phyloP scores from a whole-genome alignment of 2,113 vertebrate genomes.

The Dasyornis broadbenti region DNA sequence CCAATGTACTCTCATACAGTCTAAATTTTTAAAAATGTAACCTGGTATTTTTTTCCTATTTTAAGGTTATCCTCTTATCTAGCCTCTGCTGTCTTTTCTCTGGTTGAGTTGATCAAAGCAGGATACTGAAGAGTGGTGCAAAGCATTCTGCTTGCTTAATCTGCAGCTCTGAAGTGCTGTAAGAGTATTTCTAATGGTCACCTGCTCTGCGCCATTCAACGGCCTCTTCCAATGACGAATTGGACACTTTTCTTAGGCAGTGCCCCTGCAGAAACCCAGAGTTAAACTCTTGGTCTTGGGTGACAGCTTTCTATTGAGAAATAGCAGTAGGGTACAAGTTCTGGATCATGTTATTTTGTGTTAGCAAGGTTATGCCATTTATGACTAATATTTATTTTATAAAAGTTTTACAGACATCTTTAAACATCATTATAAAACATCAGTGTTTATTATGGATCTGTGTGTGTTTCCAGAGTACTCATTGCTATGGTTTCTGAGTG shows the following conservation, averaged over 20 bases:
- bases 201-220: not conserved
- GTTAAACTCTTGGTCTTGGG: not conserved
- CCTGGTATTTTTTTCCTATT: not conserved
- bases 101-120: not conserved
- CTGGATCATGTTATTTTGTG: not conserved
- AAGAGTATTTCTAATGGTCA: not conserved
- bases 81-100: not conserved
- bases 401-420: not conserved
- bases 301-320: not conserved
- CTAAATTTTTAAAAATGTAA: not conserved
- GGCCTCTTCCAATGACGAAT: not conserved
- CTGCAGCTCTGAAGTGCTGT: not conserved
- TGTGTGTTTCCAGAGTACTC: not conserved
- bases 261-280: not conserved
- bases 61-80: not conserved
- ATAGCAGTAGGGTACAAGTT: not conserved
- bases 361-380: not conserved
- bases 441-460: not conserved
- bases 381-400: not conserved
- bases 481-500: not conserved
- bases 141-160: not conserved
- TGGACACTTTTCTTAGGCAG: not conserved
- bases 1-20: not conserved
- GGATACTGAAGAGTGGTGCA: not conserved
- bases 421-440: not conserved